These are phyloP conservation scores for Catonia carolina DNA, from an alignment of 2,888 invertebrate species.

Conservation along the genomic window DNA sequence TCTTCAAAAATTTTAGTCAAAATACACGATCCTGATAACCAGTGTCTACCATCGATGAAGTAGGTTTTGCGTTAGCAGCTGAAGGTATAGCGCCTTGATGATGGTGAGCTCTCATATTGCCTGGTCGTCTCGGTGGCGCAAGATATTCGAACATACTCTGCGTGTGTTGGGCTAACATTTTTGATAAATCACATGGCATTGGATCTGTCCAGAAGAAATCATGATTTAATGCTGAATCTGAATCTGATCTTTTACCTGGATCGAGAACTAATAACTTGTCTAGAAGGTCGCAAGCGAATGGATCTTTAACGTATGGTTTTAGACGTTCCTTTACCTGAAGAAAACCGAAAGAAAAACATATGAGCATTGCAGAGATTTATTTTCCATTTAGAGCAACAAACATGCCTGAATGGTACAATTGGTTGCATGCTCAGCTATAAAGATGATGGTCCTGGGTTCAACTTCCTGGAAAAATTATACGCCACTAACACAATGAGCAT, in stretches of 20 bases:
- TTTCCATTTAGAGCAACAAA: too few species aligned
- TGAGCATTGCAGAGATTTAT: too few species aligned
- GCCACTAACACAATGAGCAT: too few species aligned
- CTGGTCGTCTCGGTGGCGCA: slow-evolving; percentile 64
- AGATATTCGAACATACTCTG: slow-evolving; percentile 94
- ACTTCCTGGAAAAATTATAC: too few species aligned
- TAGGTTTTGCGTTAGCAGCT: slow-evolving; percentile 38
- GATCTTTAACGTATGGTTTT: slow-evolving; percentile 84
- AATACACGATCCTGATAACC: slow-evolving; percentile 83
- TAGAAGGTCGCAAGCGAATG: slow-evolving; percentile 85
- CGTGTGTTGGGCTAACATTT: slow-evolving; percentile 86
- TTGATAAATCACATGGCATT: slow-evolving; percentile 83
- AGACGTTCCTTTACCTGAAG: slow-evolving; percentile 66
- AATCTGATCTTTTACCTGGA: slow-evolving; percentile 79
- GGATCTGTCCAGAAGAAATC: slow-evolving; percentile 99
- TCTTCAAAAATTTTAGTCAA: too few species aligned
- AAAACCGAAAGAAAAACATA: neutral
- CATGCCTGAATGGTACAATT: too few species aligned
- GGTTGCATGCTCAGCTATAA: too few species aligned
- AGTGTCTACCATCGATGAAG: slow-evolving; percentile 57
- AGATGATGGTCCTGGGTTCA: too few species aligned
- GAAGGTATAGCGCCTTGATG: slow-evolving; percentile 34
- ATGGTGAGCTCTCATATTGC: slow-evolving; percentile 61
- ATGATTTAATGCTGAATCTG: slow-evolving; percentile 91
- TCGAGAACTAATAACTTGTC: slow-evolving; percentile 88